Evolutionary conservation across 2,888 invertebrate genomes (phyloP).

Genomic region (Nephrotoma appendiculata): DNA sequence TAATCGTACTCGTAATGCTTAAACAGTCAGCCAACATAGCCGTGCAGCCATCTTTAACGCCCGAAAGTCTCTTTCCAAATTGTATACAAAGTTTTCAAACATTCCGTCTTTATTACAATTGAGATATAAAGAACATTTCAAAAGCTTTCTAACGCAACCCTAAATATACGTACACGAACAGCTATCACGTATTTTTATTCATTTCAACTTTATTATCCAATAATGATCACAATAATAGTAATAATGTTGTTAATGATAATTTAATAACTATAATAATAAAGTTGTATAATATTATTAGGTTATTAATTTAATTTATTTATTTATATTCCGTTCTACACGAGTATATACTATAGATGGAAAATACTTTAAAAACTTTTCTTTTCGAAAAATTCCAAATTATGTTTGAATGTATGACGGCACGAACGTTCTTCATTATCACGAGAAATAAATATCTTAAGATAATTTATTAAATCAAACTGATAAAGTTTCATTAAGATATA

Average conservation of each 20-base stretch:
- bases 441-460: background rate
- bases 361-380: background rate
- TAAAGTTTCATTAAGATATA: background rate
- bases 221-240: background rate
- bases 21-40: accelerated
- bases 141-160: background rate
- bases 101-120: no score
- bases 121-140: background rate
- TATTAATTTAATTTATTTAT: background rate
- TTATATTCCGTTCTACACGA: background rate
- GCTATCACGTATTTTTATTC: background rate
- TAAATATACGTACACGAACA: background rate
- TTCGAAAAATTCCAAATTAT: background rate
- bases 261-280: background rate
- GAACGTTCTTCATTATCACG: background rate
- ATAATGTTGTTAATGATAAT: background rate
- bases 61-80: no score
- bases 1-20: no score
- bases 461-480: background rate
- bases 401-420: background rate
- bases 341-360: background rate
- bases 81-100: no score
- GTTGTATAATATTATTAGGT: background rate
- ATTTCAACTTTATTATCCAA: background rate
- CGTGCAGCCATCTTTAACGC: no score